Evolutionary conservation across 2,797 vertebrate genomes (phyloP), one percentile per base, ranked within the genome.

Genomic region (Gastrophryne carolinensis): DNA sequence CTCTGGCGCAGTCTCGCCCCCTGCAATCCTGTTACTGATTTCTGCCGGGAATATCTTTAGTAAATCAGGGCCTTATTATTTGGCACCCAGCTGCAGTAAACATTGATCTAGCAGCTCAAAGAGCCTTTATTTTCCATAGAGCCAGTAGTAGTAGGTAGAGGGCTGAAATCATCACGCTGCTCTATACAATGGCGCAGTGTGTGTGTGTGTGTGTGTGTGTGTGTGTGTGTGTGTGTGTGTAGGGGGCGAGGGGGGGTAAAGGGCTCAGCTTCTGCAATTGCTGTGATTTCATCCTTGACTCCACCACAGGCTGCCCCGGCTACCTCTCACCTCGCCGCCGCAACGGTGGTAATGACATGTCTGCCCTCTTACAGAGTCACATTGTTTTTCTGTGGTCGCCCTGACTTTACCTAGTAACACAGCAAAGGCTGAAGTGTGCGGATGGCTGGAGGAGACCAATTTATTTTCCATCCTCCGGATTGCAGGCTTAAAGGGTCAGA

Each of bases 131-230:
- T 41, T 41, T 41, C 13, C 15, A 41, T 41, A 17, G 39, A 41
- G 6, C 3, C 39, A 41, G 39, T 41, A n/a, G 39, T 41, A 41
- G n/a, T n/a, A 41, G 13, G 13, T 17, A 15, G 39, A 17, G 15
- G 4, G 13, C 41, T 32, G 6, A 5, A 41, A 41, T 57, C 17
- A 57, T 39, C 19, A 7, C 30, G 13, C 64, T 17, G 49, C 49
- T 10, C 30, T 54, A 67, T 54, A 67, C 64, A 67, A 67, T 67
- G 64, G 49, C 8, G 6, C 64, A 67, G 64, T 67, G 64, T 67
- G n/a, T n/a, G n/a, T n/a, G n/a, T n/a, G n/a, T n/a, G n/a, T n/a
- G n/a, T n/a, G n/a, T n/a, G n/a, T n/a, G 8, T 63, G n/a, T 13
- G n/a, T n/a, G n/a, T n/a, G n/a, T n/a, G n/a, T n/a, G n/a, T n/a